A percentile compares a stretch with the other conserved stretches of the same genome.
These are phyloP conservation scores for Eptesicus fuscus DNA, from an alignment of 2,113 vertebrate genomes.

Conservation along the genomic window DNA sequence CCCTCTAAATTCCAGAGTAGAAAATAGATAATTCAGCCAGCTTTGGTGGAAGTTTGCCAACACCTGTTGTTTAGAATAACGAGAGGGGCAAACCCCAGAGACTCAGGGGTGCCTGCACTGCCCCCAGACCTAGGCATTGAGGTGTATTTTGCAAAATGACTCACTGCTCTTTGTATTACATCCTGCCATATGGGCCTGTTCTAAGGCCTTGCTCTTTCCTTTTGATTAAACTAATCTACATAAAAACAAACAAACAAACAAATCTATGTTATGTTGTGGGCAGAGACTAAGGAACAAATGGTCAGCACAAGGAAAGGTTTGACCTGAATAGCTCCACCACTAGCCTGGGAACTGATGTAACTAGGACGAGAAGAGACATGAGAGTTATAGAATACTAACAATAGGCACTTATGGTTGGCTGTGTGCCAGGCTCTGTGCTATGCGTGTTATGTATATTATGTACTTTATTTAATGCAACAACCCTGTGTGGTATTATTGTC, in stretches of 20 bases:
- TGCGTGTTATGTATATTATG: too few species aligned
- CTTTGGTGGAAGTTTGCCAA: neutral
- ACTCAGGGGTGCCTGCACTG: neutral
- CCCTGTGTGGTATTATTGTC: neutral
- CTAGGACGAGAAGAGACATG: neutral
- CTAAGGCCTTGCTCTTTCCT: neutral
- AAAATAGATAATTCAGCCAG: neutral
- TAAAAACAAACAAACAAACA: neutral
- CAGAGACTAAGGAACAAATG: neutral
- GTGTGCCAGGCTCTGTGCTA: too few species aligned
- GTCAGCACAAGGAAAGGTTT: neutral
- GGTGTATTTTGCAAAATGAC: neutral
- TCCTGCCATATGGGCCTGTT: neutral
- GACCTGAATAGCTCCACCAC: neutral
- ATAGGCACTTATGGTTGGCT: neutral
- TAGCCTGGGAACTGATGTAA: neutral
- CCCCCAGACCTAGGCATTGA: neutral
- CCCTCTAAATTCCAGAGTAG: neutral
- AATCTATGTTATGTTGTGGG: neutral
- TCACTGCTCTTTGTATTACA: neutral
- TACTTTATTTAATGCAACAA: neutral
- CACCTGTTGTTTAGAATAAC: neutral
- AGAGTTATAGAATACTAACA: neutral
- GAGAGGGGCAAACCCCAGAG: neutral
- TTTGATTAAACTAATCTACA: neutral